Conservation (phyloP, 2,888 invertebrate species). For the Amphipyra tragopoginis region DNA sequence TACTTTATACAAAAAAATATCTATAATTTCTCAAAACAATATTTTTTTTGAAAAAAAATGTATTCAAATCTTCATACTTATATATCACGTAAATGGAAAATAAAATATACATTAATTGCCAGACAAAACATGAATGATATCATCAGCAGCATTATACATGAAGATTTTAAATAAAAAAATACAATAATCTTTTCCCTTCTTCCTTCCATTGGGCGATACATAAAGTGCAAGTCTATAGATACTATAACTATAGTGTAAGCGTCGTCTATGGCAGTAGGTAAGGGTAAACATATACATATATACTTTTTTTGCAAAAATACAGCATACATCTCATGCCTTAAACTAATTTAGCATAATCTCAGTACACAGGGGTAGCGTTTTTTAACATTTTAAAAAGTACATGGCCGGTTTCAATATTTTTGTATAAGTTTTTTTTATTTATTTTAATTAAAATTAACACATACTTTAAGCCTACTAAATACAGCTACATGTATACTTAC, state of each 20-base stretch:
- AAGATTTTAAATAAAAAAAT: background rate
- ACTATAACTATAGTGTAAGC: conserved; percentile 54
- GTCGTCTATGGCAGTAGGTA: conserved; percentile 62
- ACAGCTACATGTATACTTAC: conserved; percentile 80
- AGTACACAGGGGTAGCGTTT: conserved; percentile 74
- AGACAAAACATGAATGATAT: no score
- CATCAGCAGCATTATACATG: background rate
- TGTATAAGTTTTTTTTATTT: conserved; percentile 69
- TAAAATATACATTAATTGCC: background rate
- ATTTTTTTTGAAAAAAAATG: no score
- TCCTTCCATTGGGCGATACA: conserved; percentile 30
- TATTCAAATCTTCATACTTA: background rate
- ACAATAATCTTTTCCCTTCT: background rate
- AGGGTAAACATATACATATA: conserved; percentile 58
- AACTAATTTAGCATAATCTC: conserved; percentile 72
- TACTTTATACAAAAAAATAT: background rate
- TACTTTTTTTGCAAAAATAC: conserved; percentile 83
- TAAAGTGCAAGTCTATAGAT: conserved; percentile 56
- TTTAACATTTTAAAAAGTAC: conserved; percentile 69
- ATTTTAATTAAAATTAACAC: conserved; percentile 65
- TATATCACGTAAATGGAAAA: background rate
- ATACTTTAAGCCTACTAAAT: conserved; percentile 72
- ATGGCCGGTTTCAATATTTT: conserved; percentile 86
- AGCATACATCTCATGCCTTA: conserved; percentile 75
- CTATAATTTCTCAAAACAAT: no score